phyloP scores from a whole-genome alignment of 2,797 vertebrate genomes.

The Falco columbarius region DNA sequence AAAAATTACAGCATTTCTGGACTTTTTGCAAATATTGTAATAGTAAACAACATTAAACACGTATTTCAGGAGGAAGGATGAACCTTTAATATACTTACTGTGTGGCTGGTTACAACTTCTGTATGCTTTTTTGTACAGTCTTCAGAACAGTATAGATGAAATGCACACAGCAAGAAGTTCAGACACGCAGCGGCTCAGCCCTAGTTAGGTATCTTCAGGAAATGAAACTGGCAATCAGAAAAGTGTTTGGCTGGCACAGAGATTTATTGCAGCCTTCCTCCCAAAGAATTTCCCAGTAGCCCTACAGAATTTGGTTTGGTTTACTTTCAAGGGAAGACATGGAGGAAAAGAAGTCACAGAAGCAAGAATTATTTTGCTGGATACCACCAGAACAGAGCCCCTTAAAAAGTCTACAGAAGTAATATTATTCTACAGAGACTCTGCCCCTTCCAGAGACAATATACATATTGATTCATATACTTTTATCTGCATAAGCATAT shows the following conservation, averaged over 20 bases:
- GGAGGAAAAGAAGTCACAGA: neutral
- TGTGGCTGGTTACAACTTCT: neutral
- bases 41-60: neutral
- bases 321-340: neutral
- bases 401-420: neutral
- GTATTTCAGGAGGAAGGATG: neutral
- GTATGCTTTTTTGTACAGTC: neutral
- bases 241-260: neutral
- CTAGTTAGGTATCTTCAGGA: neutral
- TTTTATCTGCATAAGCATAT: neutral
- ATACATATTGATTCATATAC: neutral
- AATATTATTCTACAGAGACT: neutral
- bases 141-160: neutral
- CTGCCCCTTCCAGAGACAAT: neutral
- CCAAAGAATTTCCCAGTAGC: neutral
- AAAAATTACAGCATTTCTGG: neutral
- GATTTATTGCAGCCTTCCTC: neutral
- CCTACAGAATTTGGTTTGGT: neutral
- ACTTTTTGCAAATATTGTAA: neutral
- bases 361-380: neutral
- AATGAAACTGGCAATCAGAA: neutral
- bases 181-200: neutral
- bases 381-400: neutral
- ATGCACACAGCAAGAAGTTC: neutral
- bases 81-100: neutral